A percentile compares a stretch with the other conserved stretches of the same genome.
Conservation (phyloP, 2,113 vertebrate species). For the Epinephelus moara region DNA sequence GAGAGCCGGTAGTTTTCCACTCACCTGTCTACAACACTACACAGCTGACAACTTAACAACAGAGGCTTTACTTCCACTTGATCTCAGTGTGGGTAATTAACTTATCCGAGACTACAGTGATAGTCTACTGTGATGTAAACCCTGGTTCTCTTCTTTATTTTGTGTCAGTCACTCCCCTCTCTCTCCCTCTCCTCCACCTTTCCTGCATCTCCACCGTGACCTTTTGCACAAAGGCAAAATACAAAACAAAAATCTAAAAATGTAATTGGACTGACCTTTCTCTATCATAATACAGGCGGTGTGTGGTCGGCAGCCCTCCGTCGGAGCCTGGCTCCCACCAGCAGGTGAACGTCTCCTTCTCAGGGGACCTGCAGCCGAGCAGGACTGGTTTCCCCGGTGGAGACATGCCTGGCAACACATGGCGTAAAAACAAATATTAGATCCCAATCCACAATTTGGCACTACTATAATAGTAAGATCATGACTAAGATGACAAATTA, state of each 20-base stretch:
- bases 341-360: conserved; percentile 95
- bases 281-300: conserved; percentile 88
- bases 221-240: not conserved
- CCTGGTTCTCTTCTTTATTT: not conserved
- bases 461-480: not conserved
- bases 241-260: not conserved
- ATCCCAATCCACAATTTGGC: not conserved
- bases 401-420: conserved; percentile 83
- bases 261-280: conserved; percentile 82
- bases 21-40: not conserved
- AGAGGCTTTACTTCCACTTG: not conserved
- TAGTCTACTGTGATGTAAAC: not conserved
- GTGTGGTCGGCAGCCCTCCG: conserved; percentile 88
- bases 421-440: conserved; percentile 32
- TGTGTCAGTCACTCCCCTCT: not conserved
- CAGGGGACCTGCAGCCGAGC: conserved; percentile 87
- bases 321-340: conserved; percentile 91
- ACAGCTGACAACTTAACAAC: not conserved
- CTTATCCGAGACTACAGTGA: not conserved
- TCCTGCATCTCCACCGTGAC: not conserved
- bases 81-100: conserved; percentile 1
- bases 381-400: conserved; percentile 89
- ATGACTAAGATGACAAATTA: not conserved
- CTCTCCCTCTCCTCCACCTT: not conserved
- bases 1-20: conserved; percentile 64